phyloP scores from a whole-genome alignment of 1,140 invertebrate species.

The Tyrophagus putrescentiae region DNA sequence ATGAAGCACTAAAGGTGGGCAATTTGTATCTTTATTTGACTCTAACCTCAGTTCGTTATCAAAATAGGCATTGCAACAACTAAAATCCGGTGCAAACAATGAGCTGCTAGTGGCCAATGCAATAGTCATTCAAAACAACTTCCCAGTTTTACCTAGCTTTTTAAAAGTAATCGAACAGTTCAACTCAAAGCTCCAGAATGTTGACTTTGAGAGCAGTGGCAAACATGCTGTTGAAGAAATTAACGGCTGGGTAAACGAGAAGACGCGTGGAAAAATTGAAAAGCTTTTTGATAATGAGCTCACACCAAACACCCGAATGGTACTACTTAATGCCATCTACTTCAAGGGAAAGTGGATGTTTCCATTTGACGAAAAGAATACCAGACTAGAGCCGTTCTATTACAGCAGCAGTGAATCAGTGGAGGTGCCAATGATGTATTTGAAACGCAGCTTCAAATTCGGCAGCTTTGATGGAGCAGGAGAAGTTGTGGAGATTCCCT shows the following conservation, averaged over 20 bases:
- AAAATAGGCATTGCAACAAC: no score
- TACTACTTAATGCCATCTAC: constrained; percentile 66
- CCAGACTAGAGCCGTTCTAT: neutral
- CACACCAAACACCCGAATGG: constrained; percentile 31
- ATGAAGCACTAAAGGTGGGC: no score
- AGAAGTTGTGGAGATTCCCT: neutral
- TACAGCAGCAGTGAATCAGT: neutral
- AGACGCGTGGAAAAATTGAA: constrained; percentile 50
- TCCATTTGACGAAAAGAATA: no score
- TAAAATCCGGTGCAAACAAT: no score
- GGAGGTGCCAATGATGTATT: neutral
- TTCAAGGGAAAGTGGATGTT: no score
- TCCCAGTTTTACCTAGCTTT: no score
- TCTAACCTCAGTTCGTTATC: no score
- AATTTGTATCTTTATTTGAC: no score
- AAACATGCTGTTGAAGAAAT: constrained; percentile 40
- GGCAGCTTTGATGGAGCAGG: no score
- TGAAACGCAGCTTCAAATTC: neutral
- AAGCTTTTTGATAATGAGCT: constrained; percentile 34
- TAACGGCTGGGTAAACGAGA: constrained; percentile 52
- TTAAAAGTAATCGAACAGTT: neutral
- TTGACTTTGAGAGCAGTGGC: constrained; percentile 25
- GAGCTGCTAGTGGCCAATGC: no score
- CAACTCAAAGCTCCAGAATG: neutral
- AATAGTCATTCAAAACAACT: no score